A percentile compares a stretch with the other conserved stretches of the same genome.
Evolutionary conservation across 2,113 vertebrate genomes (phyloP).

Genomic region (Mirza zaza): DNA sequence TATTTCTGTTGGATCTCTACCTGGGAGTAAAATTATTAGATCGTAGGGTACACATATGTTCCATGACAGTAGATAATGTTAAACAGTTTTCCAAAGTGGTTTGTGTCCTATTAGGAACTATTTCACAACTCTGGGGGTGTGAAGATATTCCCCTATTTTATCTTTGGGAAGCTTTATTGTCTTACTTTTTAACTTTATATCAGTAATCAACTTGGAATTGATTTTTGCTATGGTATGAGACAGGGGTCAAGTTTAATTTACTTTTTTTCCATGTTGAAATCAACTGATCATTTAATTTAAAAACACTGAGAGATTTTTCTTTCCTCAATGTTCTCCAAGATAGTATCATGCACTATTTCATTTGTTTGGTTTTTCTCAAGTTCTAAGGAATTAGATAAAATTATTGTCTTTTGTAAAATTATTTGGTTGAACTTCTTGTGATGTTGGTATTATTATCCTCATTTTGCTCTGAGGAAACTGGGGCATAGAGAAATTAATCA

Average conservation of each 20-base stretch:
- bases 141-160: neutral
- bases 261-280: neutral
- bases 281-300: neutral
- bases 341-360: neutral
- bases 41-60: neutral
- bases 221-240: neutral
- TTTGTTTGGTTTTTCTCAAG: neutral
- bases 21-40: neutral
- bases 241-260: neutral
- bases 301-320: neutral
- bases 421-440: neutral
- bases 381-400: neutral
- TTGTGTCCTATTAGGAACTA: neutral
- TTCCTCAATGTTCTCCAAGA: neutral
- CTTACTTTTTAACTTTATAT: conserved; percentile 13
- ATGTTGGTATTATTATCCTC: neutral
- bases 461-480: neutral
- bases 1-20: neutral
- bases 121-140: neutral
- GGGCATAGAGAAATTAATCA: neutral
- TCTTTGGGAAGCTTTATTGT: neutral
- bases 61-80: neutral
- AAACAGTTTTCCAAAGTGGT: neutral
- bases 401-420: neutral
- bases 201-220: neutral